Conservation (phyloP, 2,113 vertebrate species). For the Aegotheles bennettii region DNA sequence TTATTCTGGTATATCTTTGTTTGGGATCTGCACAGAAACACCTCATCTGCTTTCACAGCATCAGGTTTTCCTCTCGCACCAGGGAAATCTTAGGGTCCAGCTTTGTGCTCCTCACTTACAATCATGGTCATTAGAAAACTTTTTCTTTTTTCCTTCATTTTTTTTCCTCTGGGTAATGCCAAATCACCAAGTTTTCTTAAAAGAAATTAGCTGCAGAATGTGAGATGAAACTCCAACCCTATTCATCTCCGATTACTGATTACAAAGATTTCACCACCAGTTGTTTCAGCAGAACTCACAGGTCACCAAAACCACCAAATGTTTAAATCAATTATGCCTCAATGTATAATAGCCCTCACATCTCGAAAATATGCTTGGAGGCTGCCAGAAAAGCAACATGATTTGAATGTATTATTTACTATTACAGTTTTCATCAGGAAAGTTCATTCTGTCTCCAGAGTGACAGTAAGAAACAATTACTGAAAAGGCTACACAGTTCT, state of each 20-base stretch:
- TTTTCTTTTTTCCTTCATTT: too few relatives aligned
- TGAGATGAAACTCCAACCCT: not conserved
- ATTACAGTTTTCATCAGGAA: not conserved
- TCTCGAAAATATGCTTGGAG: not conserved
- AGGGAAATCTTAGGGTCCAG: not conserved
- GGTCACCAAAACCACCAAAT: not conserved
- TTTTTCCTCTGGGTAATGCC: not conserved
- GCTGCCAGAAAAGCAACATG: not conserved
- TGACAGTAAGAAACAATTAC: conserved; percentile 2
- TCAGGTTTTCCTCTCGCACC: not conserved
- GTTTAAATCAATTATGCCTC: not conserved
- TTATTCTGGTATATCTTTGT: not conserved
- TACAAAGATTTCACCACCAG: not conserved
- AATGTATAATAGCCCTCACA: not conserved
- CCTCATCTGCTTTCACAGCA: not conserved
- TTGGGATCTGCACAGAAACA: not conserved
- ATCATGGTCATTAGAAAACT: not conserved
- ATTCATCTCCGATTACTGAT: not conserved
- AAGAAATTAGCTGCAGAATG: not conserved
- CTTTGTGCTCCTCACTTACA: not conserved
- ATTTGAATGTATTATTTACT: conserved; percentile 12
- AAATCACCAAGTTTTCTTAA: not conserved
- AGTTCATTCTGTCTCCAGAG: conserved; percentile 1
- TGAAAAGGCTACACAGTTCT: not conserved
- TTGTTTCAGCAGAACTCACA: not conserved